phyloP scores from a whole-genome alignment of 35 echinoderm and acorn worm species.

The Diadema setosum region DNA sequence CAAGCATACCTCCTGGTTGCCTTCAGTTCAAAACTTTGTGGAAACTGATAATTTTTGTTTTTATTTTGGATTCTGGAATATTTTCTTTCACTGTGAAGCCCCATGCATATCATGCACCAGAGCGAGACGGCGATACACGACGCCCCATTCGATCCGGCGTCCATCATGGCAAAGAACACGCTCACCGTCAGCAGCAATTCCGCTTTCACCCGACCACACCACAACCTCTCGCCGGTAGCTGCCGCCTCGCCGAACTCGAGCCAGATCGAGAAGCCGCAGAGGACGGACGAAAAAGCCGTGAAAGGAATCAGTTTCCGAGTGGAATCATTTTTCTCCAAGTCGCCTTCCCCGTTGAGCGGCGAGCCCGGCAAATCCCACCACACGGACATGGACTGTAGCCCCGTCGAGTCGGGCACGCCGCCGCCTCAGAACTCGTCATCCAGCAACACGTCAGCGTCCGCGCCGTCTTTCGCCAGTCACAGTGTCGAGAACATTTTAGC shows the following conservation, averaged over 20 bases:
- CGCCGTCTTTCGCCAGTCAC: slow-evolving; percentile 35
- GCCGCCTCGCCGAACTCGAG: background rate
- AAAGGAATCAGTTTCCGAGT: slow-evolving; percentile 40
- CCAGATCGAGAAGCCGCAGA: slow-evolving; percentile 6
- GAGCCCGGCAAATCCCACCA: background rate
- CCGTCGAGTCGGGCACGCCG: background rate
- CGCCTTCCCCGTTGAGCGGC: background rate
- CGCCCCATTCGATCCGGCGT: background rate
- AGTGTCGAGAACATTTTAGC: slow-evolving; percentile 57
- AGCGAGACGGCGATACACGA: background rate
- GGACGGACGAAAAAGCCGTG: slow-evolving; percentile 17
- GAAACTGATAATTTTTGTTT: no score
- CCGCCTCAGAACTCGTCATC: slow-evolving; percentile 3
- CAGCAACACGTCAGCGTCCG: background rate
- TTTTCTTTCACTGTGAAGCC: background rate
- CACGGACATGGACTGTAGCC: slow-evolving; percentile 10
- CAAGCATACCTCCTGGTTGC: background rate
- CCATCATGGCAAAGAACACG: slow-evolving; percentile 28
- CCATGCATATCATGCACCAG: slow-evolving; percentile 23
- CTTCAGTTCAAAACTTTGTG: background rate
- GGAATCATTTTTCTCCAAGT: slow-evolving; percentile 40
- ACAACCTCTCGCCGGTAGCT: slow-evolving; percentile 15
- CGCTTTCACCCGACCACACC: slow-evolving; percentile 33
- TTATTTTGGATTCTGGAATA: slow-evolving; percentile 7
- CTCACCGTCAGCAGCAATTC: slow-evolving; percentile 58